phyloP scores from a whole-genome alignment of 1,140 invertebrate species.

The Drosophila ironensis region DNA sequence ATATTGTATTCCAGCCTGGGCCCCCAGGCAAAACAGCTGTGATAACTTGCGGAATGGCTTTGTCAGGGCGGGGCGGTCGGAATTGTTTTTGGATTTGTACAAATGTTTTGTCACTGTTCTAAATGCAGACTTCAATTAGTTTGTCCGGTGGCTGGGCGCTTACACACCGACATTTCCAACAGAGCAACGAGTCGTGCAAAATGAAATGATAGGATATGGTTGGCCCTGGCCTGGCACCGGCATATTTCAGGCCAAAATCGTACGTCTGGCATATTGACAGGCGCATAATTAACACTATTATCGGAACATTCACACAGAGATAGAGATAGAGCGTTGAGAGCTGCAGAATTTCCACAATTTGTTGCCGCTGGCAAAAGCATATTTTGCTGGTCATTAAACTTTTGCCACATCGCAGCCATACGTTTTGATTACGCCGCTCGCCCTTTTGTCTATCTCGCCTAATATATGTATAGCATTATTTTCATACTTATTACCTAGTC shows the following conservation, averaged over 20 bases:
- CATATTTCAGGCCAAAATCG: conserved; percentile 58
- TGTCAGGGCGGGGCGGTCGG: background rate
- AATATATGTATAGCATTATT: conserved; percentile 8
- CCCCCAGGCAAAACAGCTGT: conserved; percentile 31
- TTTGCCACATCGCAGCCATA: conserved; percentile 23
- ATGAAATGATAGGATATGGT: too few relatives aligned
- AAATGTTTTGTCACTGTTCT: conserved; percentile 63
- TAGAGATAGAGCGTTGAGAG: conserved; percentile 11
- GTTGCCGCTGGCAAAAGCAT: conserved; percentile 34
- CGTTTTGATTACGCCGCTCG: conserved; percentile 58
- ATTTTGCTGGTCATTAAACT: conserved; percentile 59
- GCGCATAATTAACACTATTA: conserved; percentile 75
- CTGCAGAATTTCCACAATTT: conserved; percentile 13
- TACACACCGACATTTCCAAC: conserved; percentile 13
- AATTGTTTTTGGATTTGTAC: conserved; percentile 49
- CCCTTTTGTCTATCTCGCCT: conserved; percentile 2
- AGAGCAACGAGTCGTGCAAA: too few relatives aligned
- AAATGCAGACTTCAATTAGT: conserved; percentile 68
- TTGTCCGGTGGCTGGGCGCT: conserved; percentile 28
- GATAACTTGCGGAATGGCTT: conserved; percentile 45
- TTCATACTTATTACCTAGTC: background rate
- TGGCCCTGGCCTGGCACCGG: background rate
- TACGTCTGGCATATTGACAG: conserved; percentile 73
- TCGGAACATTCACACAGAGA: conserved; percentile 37
- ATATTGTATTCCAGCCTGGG: background rate